These are phyloP conservation scores for Amphiura filiformis DNA, from an alignment of 35 echinoderm and acorn worm species.

Conservation along the genomic window DNA sequence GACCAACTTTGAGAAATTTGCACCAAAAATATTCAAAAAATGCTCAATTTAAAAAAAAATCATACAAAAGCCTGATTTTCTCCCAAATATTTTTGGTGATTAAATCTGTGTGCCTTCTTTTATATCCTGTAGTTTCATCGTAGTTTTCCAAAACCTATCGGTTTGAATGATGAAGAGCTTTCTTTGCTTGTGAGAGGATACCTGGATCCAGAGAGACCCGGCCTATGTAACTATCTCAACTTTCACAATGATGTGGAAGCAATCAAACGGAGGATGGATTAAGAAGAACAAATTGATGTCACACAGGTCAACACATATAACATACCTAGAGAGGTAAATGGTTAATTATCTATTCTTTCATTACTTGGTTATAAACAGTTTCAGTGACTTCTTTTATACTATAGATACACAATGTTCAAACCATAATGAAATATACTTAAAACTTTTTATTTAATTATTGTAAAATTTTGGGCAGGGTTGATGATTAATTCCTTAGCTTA, in stretches of 20 bases:
- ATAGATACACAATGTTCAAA: too few relatives aligned
- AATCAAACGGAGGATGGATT: conserved; percentile 49
- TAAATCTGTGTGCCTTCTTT: too few relatives aligned
- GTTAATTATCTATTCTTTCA: neutral
- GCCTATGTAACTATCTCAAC: conserved; percentile 90
- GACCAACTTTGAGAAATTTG: too few relatives aligned
- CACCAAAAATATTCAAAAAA: too few relatives aligned
- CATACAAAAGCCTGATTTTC: too few relatives aligned
- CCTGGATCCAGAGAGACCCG: conserved; percentile 71
- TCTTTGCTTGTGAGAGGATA: conserved; percentile 47
- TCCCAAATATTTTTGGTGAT: neutral
- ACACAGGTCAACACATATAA: conserved; percentile 70
- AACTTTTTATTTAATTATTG: too few relatives aligned
- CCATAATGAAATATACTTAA: too few relatives aligned
- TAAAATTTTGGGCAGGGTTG: too few relatives aligned
- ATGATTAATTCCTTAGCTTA: too few relatives aligned
- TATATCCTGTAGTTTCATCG: conserved; percentile 70
- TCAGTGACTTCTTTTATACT: too few relatives aligned
- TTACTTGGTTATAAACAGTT: neutral
- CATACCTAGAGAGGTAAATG: conserved; percentile 79
- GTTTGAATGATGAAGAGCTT: conserved; percentile 66
- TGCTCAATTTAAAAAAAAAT: too few relatives aligned
- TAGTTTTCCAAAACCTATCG: conserved; percentile 82
- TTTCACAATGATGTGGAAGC: conserved; percentile 89
- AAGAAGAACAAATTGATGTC: conserved; percentile 63